Base-by-base conservation (phyloP, 2,888 invertebrate genomes). In the Lysandra bellargus region DNA sequence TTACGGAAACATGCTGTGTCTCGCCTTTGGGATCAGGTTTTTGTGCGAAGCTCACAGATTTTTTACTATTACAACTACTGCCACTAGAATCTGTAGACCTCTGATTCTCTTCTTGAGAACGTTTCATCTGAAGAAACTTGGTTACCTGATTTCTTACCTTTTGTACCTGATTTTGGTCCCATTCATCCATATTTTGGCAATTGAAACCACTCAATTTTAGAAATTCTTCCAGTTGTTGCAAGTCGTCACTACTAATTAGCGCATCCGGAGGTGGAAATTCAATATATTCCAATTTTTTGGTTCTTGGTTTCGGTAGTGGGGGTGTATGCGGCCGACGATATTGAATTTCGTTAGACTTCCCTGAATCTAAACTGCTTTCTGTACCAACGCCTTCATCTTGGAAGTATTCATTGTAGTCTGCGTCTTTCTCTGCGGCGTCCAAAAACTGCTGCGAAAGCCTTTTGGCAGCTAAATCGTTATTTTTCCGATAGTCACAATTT, bases 11-110 rank as follows among this genome's bases (percentile, higher is more conserved):
- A 87, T 89, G 95, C 84, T 92, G 95, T 83, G 87, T 88, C 81
- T 86, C 88, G 84, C 90, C 90, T 81, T 87, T 86, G 82, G 89
- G 89, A 64, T 86, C 88, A 82, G 92, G 88, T 88, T 95, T 96
- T 88, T 95, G 96, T 78, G 97, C 97, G 90, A 97, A 97, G 90
- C 97, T 97, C 82, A 97, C 97, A 83, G 96, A 96, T 89, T 97
- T 97, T 89, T 96, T 96, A 85, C 95, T 95, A 84, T 95, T 95
- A 85, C 95, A 95, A 87, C 95, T 95, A 86, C 95, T 95, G 80
- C 95, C 95, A 82, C 94, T 95, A 87, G 95, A 95, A 84, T 96
- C 96, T 83, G 95, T 92, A 83, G 95, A 95, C 87, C 95, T 96
- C 82, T 95, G 93, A 87, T 92, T 93, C 84, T 96, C 95, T 84